Conservation (phyloP, 2,113 vertebrate genomes). For the Plecturocebus donacophilus region DNA sequence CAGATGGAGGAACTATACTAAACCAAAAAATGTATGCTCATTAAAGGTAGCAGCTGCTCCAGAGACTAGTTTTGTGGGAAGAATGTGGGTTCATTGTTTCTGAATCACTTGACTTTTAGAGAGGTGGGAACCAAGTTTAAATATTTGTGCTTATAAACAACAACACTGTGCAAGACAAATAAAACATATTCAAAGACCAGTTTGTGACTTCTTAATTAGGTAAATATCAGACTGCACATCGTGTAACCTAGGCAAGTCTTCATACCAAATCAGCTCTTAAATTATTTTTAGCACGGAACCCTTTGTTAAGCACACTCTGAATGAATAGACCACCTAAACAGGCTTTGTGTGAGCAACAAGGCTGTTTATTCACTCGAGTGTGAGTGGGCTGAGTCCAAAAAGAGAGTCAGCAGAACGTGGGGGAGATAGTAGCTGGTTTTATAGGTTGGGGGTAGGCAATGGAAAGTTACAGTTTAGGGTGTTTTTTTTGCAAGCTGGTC, state of each 20-base stretch:
- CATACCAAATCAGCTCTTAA: background rate
- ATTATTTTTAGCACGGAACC: background rate
- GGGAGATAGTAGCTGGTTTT: too few relatives aligned
- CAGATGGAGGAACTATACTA: background rate
- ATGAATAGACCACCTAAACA: too few relatives aligned
- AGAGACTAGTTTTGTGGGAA: background rate
- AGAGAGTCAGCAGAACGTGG: too few relatives aligned
- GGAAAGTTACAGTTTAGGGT: too few relatives aligned
- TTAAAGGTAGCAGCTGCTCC: background rate
- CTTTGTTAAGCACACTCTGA: too few relatives aligned
- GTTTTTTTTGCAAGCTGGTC: too few relatives aligned
- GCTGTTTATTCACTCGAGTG: too few relatives aligned
- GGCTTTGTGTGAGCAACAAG: too few relatives aligned
- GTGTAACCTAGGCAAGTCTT: background rate
- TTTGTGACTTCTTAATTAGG: background rate
- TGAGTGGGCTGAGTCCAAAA: too few relatives aligned
- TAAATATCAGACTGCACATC: background rate
- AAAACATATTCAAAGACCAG: background rate
- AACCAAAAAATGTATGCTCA: background rate
- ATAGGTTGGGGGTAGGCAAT: too few relatives aligned
- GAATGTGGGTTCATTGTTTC: background rate
- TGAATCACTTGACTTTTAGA: slow-evolving; percentile 4
- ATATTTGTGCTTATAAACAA: background rate
- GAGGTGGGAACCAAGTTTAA: slow-evolving; percentile 4
- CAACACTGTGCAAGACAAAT: background rate